phyloP scores from a whole-genome alignment of 1,140 invertebrate species.

The Ceratoteleas bidentatus region DNA sequence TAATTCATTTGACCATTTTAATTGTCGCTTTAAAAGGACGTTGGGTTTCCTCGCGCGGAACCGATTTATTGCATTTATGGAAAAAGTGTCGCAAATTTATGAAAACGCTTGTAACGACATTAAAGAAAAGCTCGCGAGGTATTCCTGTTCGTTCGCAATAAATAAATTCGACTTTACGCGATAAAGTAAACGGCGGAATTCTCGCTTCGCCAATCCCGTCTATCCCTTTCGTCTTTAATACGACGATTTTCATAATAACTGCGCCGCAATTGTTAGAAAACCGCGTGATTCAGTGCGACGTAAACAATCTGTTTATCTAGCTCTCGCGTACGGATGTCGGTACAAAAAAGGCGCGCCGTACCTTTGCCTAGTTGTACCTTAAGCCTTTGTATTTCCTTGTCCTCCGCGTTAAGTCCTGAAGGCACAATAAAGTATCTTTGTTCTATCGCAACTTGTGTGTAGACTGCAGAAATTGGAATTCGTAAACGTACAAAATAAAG shows the following conservation, averaged over 20 bases:
- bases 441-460: conserved; percentile 47
- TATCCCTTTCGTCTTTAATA: conserved; percentile 35
- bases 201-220: conserved; percentile 6
- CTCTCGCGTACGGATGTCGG: conserved; percentile 30
- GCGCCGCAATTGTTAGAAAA: conserved; percentile 37
- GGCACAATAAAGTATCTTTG: conserved; percentile 64
- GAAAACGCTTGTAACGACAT: neutral
- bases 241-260: conserved; percentile 43
- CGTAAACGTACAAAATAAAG: conserved; percentile 53
- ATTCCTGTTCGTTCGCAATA: conserved; percentile 9
- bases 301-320: conserved; percentile 58
- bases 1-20: neutral
- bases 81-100: no score
- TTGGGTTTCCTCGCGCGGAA: neutral
- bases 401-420: conserved; percentile 54
- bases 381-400: conserved; percentile 53
- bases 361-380: conserved; percentile 46
- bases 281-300: conserved; percentile 39
- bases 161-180: conserved; percentile 6
- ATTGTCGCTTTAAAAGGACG: neutral
- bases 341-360: conserved; percentile 45
- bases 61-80: no score
- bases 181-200: conserved; percentile 27
- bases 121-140: neutral
- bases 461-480: conserved; percentile 60